Percentiles rank a stretch among this genome's conserved stretches.
Conservation (phyloP, 2,888 invertebrate genomes). For the Caenorhabditis drosophilae region DNA sequence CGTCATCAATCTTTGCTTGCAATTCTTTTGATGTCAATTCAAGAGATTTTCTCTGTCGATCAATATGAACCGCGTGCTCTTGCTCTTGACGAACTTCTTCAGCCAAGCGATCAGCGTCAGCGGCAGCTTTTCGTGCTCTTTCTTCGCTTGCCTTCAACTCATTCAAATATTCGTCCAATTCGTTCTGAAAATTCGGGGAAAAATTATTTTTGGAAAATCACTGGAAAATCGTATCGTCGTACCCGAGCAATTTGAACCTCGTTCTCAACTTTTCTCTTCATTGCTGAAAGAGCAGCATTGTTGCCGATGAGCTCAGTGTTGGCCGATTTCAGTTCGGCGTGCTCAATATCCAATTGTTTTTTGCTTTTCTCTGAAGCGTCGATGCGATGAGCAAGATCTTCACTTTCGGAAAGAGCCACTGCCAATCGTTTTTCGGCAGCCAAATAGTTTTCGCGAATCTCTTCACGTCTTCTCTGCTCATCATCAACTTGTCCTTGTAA, state of each 20-base stretch:
- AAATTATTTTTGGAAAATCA: background rate
- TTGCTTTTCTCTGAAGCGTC: constrained; percentile 55
- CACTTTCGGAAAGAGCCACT: constrained; percentile 58
- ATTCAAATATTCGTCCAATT: constrained; percentile 96
- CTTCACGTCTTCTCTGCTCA: constrained; percentile 95
- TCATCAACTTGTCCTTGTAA: constrained; percentile 77
- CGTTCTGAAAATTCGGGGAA: constrained; percentile 75
- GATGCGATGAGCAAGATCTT: constrained; percentile 58
- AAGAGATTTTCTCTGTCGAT: constrained; percentile 88
- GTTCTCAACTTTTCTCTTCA: constrained; percentile 78
- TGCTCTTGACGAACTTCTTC: constrained; percentile 85
- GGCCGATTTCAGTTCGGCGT: constrained; percentile 75
- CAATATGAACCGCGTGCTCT: constrained; percentile 96
- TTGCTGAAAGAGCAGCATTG: constrained; percentile 85
- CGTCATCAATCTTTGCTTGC: constrained; percentile 93
- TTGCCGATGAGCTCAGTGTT: constrained; percentile 94
- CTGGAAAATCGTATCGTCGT: constrained; percentile 11
- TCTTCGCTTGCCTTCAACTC: constrained; percentile 99
- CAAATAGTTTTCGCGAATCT: constrained; percentile 76
- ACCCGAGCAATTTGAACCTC: constrained; percentile 65
- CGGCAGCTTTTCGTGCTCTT: constrained; percentile 86
- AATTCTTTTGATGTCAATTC: constrained; percentile 98
- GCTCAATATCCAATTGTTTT: constrained; percentile 76
- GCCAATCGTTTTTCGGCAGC: constrained; percentile 65
- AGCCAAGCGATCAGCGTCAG: constrained; percentile 95